phyloP scores from a whole-genome alignment of 2,113 vertebrate species.

The Ctenodactylus gundi region DNA sequence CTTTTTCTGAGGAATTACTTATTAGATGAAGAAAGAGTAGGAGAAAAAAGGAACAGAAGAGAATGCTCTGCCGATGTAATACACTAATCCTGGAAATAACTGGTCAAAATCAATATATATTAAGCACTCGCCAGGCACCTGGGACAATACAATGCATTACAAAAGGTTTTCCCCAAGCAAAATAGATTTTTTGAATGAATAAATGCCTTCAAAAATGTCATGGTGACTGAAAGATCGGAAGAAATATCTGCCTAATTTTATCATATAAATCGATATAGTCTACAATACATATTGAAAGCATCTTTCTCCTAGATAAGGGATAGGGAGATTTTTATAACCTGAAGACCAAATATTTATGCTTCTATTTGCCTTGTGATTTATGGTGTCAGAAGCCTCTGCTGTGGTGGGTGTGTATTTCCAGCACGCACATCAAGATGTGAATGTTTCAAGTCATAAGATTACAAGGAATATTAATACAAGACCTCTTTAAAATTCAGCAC shows the following conservation, averaged over 20 bases:
- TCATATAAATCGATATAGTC: slow-evolving; percentile 78
- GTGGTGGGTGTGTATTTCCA: slow-evolving; percentile 55
- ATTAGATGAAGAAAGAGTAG: not conserved
- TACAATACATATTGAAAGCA: slow-evolving; percentile 68
- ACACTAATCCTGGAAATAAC: not conserved
- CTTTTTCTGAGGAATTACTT: not conserved
- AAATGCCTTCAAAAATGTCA: slow-evolving; percentile 84
- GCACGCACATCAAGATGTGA: slow-evolving; percentile 71
- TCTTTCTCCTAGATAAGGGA: slow-evolving; percentile 74
- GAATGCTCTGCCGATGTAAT: not conserved
- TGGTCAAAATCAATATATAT: not conserved
- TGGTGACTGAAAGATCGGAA: slow-evolving; percentile 82
- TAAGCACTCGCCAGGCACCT: not conserved
- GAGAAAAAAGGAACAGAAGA: not conserved
- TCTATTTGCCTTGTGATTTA: slow-evolving; percentile 56
- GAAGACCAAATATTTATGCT: slow-evolving; percentile 20
- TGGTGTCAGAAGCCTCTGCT: slow-evolving; percentile 41
- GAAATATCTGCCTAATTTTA: slow-evolving; percentile 81
- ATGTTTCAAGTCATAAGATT: slow-evolving; percentile 57
- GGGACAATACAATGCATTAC: not conserved
- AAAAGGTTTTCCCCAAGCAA: not conserved
- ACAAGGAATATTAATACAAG: slow-evolving; percentile 66
- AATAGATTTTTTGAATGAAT: slow-evolving; percentile 73
- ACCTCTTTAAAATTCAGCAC: slow-evolving; percentile 44
- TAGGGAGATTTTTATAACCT: slow-evolving; percentile 54